phyloP scores from a whole-genome alignment of 2,797 vertebrate species.

The Botia kubotai region DNA sequence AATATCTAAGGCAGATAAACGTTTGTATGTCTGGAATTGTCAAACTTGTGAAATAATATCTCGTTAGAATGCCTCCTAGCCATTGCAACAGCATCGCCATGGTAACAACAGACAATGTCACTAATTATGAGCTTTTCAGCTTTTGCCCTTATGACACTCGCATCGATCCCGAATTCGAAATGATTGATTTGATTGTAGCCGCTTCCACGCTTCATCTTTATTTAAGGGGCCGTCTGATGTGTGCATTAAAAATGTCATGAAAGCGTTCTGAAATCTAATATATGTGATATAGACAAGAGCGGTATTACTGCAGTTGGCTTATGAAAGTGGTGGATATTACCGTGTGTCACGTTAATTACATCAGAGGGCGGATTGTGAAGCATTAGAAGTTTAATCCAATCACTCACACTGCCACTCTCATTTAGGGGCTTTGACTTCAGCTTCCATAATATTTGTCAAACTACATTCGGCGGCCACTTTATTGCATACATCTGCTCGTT shows the following conservation, averaged over 20 bases:
- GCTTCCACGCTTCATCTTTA: constrained; percentile 65
- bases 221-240: constrained; percentile 60
- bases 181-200: constrained; percentile 68
- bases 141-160: constrained; percentile 11
- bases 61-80: neutral
- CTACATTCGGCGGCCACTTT: no score
- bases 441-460: no score
- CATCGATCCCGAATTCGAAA: neutral
- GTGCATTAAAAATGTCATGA: constrained; percentile 9
- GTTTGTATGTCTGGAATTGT: neutral
- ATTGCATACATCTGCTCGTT: no score
- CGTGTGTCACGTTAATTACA: constrained; percentile 4
- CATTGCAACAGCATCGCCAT: neutral
- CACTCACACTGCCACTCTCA: neutral
- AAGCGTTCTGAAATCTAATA: constrained; percentile 36
- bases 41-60: neutral
- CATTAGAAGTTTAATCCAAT: constrained; percentile 13
- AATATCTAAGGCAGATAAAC: no score
- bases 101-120: neutral
- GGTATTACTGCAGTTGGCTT: neutral
- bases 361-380: constrained; percentile 1
- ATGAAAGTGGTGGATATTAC: neutral
- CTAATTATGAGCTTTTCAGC: constrained; percentile 9
- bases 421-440: neutral
- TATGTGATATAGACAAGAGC: constrained; percentile 21